Percentiles rank a stretch among this genome's conserved stretches.
Conservation (phyloP, 2,888 invertebrate species). For the Hemicrepidius hirtus region DNA sequence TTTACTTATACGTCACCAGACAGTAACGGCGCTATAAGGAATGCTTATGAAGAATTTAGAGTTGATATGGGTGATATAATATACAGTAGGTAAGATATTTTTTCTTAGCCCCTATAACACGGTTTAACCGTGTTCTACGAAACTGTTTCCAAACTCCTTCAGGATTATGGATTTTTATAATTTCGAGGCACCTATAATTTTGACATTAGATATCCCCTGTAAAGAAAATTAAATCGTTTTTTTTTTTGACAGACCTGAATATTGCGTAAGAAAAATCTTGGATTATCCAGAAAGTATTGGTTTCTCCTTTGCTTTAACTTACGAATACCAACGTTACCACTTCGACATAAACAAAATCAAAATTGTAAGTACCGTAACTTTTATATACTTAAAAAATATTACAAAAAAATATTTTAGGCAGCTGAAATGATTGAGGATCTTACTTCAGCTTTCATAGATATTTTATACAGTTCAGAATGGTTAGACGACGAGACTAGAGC, state of each 20-base stretch:
- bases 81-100: conserved; percentile 61
- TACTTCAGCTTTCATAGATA: conserved; percentile 70
- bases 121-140: too few species aligned
- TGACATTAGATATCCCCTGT: too few species aligned
- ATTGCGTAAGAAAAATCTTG: conserved; percentile 68
- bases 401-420: conserved; percentile 62
- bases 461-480: conserved; percentile 72
- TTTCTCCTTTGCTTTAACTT: conserved; percentile 68
- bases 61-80: conserved; percentile 57
- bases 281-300: conserved; percentile 63
- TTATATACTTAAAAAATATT: too few species aligned
- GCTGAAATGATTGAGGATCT: conserved; percentile 71
- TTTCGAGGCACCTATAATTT: too few species aligned
- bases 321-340: conserved; percentile 66
- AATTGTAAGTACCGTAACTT: conserved; percentile 60
- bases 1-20: conserved; percentile 68
- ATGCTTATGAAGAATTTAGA: conserved; percentile 65
- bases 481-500: conserved; percentile 73
- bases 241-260: conserved; percentile 63
- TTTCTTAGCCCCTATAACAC: too few species aligned
- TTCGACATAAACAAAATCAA: conserved; percentile 65
- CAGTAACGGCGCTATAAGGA: conserved; percentile 64
- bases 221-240: too few species aligned
- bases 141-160: too few species aligned
- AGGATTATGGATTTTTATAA: too few species aligned